These are phyloP conservation scores for silkworm (Bombyx mori) DNA, from an alignment of 1,140 invertebrate genomes.

Conservation along the genomic window ASM3026992v2 NC_085107.1:16115501-16116000, in stretches of 20 bases:
- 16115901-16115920: conserved; percentile 21
- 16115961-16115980: conserved; percentile 15
- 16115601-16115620: conserved; percentile 11
- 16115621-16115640: conserved; percentile 4
- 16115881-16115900: conserved; percentile 20
- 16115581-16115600: conserved; percentile 7
- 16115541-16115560: conserved; percentile 10
- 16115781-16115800: conserved; percentile 8
- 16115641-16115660: background rate
- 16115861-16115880: conserved; percentile 17
- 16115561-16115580: conserved; percentile 1
- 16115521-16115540: conserved; percentile 11
- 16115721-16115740: conserved; percentile 8
- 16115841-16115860: conserved; percentile 18
- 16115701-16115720: conserved; percentile 15
- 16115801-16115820: conserved; percentile 21
- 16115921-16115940: conserved; percentile 17
- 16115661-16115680: conserved; percentile 5
- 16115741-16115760: conserved; percentile 2
- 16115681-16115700: conserved; percentile 23
- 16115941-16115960: conserved; percentile 18
- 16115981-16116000: conserved; percentile 17
- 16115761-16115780: conserved; percentile 14
- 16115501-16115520: conserved; percentile 4
- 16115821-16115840: conserved; percentile 21